These are phyloP conservation scores for Chaenogobius annularis DNA, from an alignment of 2,113 vertebrate species.

Conservation along the genomic window DNA sequence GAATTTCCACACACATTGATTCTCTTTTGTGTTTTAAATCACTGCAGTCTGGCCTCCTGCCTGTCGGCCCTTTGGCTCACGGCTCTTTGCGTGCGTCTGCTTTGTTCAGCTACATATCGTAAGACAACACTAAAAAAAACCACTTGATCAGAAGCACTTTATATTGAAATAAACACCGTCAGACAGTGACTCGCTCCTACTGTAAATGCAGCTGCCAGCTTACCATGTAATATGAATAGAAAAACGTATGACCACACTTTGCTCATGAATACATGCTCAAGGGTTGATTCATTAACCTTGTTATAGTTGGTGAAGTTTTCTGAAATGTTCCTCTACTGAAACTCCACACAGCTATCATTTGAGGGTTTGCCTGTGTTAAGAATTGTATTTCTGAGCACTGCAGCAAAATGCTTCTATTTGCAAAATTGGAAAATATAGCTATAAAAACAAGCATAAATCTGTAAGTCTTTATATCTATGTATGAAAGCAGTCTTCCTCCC, in stretches of 20 bases:
- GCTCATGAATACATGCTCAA: background rate
- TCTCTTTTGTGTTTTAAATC: slow-evolving; percentile 33
- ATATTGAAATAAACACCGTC: slow-evolving; percentile 30
- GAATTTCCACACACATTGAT: slow-evolving; percentile 21
- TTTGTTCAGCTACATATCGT: slow-evolving; percentile 25
- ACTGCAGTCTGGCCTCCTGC: slow-evolving; percentile 9
- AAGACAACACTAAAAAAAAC: background rate
- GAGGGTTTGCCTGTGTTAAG: background rate
- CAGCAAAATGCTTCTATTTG: background rate
- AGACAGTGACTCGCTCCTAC: slow-evolving; percentile 37
- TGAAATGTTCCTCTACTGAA: background rate
- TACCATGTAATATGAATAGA: background rate
- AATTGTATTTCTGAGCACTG: background rate
- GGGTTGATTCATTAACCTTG: background rate
- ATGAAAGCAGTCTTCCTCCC: no score
- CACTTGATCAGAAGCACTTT: slow-evolving; percentile 11
- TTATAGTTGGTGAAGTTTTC: background rate
- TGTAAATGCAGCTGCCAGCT: slow-evolving; percentile 15
- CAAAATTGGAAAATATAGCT: background rate
- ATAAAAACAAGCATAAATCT: no score
- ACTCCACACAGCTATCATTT: background rate
- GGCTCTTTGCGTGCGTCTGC: slow-evolving; percentile 25
- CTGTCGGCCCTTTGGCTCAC: slow-evolving; percentile 20
- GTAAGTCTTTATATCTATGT: no score
- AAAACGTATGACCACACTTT: background rate